Evolutionary conservation across 2,113 vertebrate genomes (phyloP).

Genomic region (Marmota monax): DNA sequence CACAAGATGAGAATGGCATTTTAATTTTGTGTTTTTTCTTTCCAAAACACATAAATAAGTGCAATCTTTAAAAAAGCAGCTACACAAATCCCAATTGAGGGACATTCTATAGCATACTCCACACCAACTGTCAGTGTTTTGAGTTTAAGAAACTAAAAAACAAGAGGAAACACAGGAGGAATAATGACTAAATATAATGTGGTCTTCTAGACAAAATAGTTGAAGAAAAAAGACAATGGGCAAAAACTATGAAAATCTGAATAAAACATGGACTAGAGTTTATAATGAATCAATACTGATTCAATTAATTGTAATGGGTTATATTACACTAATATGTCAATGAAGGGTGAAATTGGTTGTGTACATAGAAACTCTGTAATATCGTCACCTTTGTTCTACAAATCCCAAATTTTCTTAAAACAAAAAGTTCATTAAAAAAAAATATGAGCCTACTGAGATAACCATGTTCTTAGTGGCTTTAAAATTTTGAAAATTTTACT

Average conservation of each 20-base stretch:
- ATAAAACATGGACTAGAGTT: neutral
- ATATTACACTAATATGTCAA: neutral
- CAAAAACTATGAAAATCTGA: neutral
- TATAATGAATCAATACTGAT: neutral
- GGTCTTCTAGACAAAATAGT: neutral
- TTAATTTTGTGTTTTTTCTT: neutral
- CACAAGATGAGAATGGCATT: neutral
- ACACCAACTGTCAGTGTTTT: neutral
- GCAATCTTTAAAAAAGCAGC: neutral
- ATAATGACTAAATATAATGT: neutral
- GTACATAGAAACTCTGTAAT: neutral
- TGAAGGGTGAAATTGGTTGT: neutral
- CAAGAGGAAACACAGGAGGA: neutral
- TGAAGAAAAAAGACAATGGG: neutral
- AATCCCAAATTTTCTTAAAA: constrained; percentile 5
- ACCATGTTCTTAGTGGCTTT: neutral
- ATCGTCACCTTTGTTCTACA: neutral
- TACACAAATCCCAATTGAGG: neutral
- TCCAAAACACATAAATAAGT: neutral
- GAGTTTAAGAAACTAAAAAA: neutral
- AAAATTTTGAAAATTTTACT: neutral
- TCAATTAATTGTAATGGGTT: neutral
- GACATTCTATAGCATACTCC: neutral
- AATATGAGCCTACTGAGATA: neutral
- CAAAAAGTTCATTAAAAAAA: neutral